phyloP scores from a whole-genome alignment of 2,113 vertebrate genomes.

The Aleadryas rufinucha region DNA sequence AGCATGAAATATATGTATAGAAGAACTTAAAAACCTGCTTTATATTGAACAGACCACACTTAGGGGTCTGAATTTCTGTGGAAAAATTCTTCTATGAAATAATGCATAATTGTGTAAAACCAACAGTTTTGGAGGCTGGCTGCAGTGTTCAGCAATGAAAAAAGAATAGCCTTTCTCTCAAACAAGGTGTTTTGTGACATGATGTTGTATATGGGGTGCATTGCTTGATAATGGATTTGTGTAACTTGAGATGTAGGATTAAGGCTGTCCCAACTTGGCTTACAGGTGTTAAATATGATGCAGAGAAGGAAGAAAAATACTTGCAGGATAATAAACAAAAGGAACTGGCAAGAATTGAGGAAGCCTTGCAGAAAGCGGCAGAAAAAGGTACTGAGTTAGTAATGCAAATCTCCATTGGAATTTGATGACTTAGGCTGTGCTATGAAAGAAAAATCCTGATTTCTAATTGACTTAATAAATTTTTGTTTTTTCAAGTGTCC shows the following conservation, averaged over 20 bases:
- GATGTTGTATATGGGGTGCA: neutral
- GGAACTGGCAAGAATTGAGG: slow-evolving; percentile 90
- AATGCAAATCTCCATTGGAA: neutral
- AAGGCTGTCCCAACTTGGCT: neutral
- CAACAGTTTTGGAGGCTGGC: neutral
- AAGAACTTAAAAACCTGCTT: neutral
- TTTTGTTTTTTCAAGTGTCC: neutral
- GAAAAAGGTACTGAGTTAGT: slow-evolving; percentile 79
- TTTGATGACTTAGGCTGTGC: neutral
- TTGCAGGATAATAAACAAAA: slow-evolving; percentile 90
- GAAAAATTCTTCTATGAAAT: neutral
- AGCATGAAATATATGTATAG: neutral
- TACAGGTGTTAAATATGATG: slow-evolving; percentile 90
- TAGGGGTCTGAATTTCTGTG: accelerated
- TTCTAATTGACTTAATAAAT: neutral
- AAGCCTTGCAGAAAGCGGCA: slow-evolving; percentile 85
- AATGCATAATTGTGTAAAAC: neutral
- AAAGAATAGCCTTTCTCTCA: neutral
- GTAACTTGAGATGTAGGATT: neutral
- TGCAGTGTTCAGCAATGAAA: neutral
- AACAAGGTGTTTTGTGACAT: neutral
- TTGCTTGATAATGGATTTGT: neutral
- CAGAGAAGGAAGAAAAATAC: slow-evolving; percentile 89
- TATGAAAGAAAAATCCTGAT: neutral
- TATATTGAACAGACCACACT: neutral